These are phyloP conservation scores for Drosophila malerkotliana DNA, from an alignment of 1,140 invertebrate genomes.

Conservation along the genomic window DNA sequence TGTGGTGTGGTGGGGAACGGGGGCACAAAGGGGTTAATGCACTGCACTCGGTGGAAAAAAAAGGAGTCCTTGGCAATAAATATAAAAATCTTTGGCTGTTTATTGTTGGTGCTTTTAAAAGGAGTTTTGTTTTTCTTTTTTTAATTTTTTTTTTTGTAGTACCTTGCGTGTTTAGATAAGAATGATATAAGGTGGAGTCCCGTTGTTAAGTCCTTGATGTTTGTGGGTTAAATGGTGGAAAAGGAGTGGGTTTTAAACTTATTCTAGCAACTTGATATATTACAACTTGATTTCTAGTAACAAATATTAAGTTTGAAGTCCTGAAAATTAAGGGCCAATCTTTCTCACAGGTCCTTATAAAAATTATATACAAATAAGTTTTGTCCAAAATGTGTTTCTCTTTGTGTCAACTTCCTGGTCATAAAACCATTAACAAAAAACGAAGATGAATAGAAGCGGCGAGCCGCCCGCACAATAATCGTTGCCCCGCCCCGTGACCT, in stretches of 20 bases:
- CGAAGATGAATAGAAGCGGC: constrained; percentile 27
- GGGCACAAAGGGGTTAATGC: constrained; percentile 76
- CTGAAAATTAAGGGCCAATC: neutral
- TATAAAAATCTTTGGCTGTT: constrained; percentile 75
- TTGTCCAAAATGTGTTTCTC: constrained; percentile 4
- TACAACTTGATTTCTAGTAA: no score
- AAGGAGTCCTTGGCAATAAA: constrained; percentile 68
- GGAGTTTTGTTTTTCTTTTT: neutral
- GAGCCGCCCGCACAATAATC: constrained; percentile 47
- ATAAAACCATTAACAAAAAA: constrained; percentile 53
- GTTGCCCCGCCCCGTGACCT: constrained; percentile 4
- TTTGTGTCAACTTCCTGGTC: constrained; percentile 21
- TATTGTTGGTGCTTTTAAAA: constrained; percentile 49
- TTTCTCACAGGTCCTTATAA: neutral
- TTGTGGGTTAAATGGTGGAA: neutral
- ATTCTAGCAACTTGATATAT: no score
- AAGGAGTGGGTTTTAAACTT: neutral
- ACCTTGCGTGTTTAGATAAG: constrained; percentile 12
- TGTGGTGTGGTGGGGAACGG: constrained; percentile 3
- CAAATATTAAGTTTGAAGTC: neutral
- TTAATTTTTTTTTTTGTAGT: constrained; percentile 1
- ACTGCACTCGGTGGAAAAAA: constrained; percentile 49
- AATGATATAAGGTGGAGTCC: neutral
- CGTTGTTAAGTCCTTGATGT: neutral
- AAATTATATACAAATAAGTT: neutral